These are phyloP conservation scores for Lasioglossum lativentre DNA, from an alignment of 2,888 invertebrate genomes.

Conservation along the genomic window DNA sequence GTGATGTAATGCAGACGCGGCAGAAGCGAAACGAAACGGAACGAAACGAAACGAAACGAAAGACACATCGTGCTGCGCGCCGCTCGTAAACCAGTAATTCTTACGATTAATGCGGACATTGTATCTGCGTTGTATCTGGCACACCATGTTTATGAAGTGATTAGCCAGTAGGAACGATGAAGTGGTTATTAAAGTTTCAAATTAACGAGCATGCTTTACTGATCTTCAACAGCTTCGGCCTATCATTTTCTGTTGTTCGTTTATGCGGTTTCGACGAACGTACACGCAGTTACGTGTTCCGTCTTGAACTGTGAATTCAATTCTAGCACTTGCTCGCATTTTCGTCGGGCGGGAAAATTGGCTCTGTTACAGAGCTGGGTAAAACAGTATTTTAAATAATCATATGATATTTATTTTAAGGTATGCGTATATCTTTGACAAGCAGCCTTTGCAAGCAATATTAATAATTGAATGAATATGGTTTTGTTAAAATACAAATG, in stretches of 20 bases:
- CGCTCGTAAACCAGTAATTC: constrained; percentile 69
- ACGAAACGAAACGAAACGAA: constrained; percentile 61
- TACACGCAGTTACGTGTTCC: constrained; percentile 12
- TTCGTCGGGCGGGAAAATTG: not conserved
- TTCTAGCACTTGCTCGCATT: not conserved
- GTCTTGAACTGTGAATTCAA: not conserved
- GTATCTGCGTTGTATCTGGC: constrained; percentile 65
- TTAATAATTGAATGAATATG: not conserved
- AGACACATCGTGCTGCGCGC: constrained; percentile 61
- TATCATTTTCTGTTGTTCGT: constrained; percentile 24
- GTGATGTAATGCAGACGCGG: constrained; percentile 72
- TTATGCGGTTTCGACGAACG: constrained; percentile 20
- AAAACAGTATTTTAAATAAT: not conserved
- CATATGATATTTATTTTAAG: not conserved
- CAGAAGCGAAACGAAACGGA: constrained; percentile 55
- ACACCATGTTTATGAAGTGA: constrained; percentile 68
- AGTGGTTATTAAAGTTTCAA: constrained; percentile 54
- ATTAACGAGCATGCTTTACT: constrained; percentile 56
- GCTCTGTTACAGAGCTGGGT: not conserved
- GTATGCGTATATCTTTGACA: not conserved
- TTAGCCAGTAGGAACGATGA: constrained; percentile 64
- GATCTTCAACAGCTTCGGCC: constrained; percentile 30
- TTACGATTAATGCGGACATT: constrained; percentile 71
- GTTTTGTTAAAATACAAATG: no score
- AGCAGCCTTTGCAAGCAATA: no score